Conservation (phyloP, 2,797 vertebrate genomes). For the Telmatherina bonti region DNA sequence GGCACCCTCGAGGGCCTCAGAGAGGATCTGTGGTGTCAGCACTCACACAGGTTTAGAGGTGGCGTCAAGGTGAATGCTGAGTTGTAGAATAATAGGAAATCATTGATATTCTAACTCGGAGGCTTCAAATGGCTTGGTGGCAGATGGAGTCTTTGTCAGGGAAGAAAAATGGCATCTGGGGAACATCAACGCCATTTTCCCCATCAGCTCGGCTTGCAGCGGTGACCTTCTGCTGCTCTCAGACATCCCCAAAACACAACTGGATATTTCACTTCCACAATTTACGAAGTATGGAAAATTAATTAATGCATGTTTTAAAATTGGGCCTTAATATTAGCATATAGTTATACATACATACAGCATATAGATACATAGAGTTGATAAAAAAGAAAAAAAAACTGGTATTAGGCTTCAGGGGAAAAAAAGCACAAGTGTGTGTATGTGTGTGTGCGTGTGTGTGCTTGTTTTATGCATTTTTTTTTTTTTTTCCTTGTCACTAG, state of each 20-base stretch:
- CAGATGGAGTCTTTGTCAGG: conserved; percentile 98
- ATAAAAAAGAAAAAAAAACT: too few species aligned
- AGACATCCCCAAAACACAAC: conserved; percentile 80
- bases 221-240: conserved; percentile 88
- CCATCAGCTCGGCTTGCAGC: conserved; percentile 83
- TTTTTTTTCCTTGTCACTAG: too few species aligned
- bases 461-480: too few species aligned
- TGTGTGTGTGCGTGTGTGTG: too few species aligned
- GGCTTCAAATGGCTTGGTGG: conserved; percentile 92
- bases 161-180: conserved; percentile 94
- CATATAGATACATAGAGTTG: too few species aligned
- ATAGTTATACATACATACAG: too few species aligned
- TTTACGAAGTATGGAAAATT: conserved; percentile 69
- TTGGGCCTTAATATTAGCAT: neutral
- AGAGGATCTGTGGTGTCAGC: conserved; percentile 82
- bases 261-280: conserved; percentile 83
- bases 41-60: conserved; percentile 85
- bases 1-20: conserved; percentile 59
- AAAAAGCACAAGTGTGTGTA: neutral
- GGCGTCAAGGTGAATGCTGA: conserved; percentile 93
- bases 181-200: conserved; percentile 85
- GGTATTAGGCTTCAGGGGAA: neutral
- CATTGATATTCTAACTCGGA: conserved; percentile 97
- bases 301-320: neutral
- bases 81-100: conserved; percentile 90